Conservation (phyloP, 2,797 vertebrate genomes). For the Clarias laeviceps region DNA sequence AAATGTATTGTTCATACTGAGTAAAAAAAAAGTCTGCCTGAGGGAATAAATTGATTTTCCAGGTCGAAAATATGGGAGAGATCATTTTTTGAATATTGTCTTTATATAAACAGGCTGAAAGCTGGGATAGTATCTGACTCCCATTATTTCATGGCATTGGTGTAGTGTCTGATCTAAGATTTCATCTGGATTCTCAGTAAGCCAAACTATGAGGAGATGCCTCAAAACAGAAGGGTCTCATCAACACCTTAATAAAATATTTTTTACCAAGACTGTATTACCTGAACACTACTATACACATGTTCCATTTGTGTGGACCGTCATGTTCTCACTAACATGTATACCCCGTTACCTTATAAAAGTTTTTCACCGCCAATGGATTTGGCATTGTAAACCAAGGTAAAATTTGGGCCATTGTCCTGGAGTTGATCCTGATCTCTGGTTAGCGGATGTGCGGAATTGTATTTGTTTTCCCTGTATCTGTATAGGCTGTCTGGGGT, state of each 20-base stretch:
- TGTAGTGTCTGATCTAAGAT: neutral
- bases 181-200: neutral
- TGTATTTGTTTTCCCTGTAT: neutral
- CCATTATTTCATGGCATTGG: neutral
- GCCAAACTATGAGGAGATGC: neutral
- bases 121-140: neutral
- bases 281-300: neutral
- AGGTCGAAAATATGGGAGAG: neutral
- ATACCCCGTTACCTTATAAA: neutral
- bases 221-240: neutral
- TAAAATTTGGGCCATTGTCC: neutral
- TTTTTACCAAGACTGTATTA: neutral
- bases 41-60: constrained; percentile 1
- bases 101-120: constrained; percentile 3
- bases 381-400: neutral
- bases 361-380: neutral
- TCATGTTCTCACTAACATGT: neutral
- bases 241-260: neutral
- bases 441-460: neutral
- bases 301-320: neutral
- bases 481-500: neutral
- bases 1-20: neutral
- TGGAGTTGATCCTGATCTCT: neutral
- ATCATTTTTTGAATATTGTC: neutral
- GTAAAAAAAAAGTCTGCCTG: neutral